phyloP scores from a whole-genome alignment of 2,888 invertebrate species.

The Anarsia innoxiella region DNA sequence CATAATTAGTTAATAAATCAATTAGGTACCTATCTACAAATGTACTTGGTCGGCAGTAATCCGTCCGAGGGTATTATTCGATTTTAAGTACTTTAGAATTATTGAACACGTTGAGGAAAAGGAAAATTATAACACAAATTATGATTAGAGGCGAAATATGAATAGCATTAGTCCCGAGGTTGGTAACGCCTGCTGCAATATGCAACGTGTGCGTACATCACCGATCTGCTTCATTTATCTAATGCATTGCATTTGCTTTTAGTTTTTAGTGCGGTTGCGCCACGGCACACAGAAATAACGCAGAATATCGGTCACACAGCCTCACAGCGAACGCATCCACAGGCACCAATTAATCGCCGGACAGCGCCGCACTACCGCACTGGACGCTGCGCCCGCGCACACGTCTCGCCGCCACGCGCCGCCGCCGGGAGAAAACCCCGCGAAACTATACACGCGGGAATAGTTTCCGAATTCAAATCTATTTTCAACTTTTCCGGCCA shows the following conservation, averaged over 20 bases:
- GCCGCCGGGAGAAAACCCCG: slow-evolving; percentile 42
- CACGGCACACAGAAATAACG: slow-evolving; percentile 70
- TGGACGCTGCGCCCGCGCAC: slow-evolving; percentile 57
- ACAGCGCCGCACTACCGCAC: slow-evolving; percentile 54
- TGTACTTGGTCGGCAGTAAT: too few species aligned
- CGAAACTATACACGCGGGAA: slow-evolving; percentile 32
- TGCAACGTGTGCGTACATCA: slow-evolving; percentile 14
- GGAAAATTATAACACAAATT: too few species aligned
- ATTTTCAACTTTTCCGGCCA: slow-evolving; percentile 19
- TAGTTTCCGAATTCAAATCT: slow-evolving; percentile 17
- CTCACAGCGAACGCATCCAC: slow-evolving; percentile 50
- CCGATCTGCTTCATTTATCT: slow-evolving; percentile 58
- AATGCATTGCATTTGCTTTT: slow-evolving; percentile 68
- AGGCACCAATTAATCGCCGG: slow-evolving; percentile 54
- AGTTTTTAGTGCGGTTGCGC: slow-evolving; percentile 68
- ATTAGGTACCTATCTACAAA: too few species aligned
- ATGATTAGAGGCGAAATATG: too few species aligned
- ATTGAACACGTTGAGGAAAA: too few species aligned
- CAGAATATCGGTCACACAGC: slow-evolving; percentile 71
- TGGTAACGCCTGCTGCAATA: neutral
- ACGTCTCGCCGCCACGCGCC: slow-evolving; percentile 35
- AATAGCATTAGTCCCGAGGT: too few species aligned
- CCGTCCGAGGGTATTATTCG: too few species aligned
- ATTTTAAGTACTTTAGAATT: too few species aligned
- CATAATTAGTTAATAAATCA: too few species aligned